phyloP scores from a whole-genome alignment of 2,888 invertebrate species.

The Drosophila subsilvestris region DNA sequence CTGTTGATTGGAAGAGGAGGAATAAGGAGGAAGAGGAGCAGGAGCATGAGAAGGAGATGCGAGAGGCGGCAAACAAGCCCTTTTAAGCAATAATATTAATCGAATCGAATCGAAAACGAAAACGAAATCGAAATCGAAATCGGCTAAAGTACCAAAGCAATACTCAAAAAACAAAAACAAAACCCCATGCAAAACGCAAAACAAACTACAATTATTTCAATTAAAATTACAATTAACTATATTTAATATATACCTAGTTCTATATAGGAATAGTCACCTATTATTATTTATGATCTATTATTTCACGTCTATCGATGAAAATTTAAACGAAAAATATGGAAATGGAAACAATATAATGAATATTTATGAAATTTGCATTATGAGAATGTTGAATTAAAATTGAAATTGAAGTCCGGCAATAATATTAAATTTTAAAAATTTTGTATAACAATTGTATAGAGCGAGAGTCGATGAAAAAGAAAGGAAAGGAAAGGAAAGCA shows the following conservation, averaged over 20 bases:
- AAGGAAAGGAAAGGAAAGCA: conserved; percentile 66
- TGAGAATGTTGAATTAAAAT: conserved; percentile 44
- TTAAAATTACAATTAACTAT: conserved; percentile 51
- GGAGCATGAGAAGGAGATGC: conserved; percentile 10
- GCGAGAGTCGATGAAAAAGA: conserved; percentile 33
- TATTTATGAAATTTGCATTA: conserved; percentile 48
- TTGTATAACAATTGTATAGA: conserved; percentile 74
- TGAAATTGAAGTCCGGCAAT: conserved; percentile 74
- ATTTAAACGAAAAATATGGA: conserved; percentile 21
- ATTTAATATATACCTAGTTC: conserved; percentile 48
- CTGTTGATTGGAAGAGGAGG: conserved; percentile 55
- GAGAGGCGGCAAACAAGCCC: conserved; percentile 41
- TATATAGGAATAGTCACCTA: conserved; percentile 63
- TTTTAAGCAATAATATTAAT: conserved; percentile 51
- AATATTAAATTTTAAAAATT: conserved; percentile 68
- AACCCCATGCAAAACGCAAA: conserved; percentile 33
- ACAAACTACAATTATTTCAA: conserved; percentile 56
- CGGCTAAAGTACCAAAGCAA: conserved; percentile 85
- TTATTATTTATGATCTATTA: conserved; percentile 62
- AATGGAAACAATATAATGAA: conserved; percentile 35
- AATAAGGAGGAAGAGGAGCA: conserved; percentile 16
- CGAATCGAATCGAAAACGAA: too few relatives aligned
- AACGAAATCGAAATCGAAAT: conserved; percentile 62
- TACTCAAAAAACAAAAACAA: conserved; percentile 78
- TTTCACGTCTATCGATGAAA: conserved; percentile 48